Base-by-base conservation (phyloP, 2,888 invertebrate species). In the Bombylius discolor region DNA sequence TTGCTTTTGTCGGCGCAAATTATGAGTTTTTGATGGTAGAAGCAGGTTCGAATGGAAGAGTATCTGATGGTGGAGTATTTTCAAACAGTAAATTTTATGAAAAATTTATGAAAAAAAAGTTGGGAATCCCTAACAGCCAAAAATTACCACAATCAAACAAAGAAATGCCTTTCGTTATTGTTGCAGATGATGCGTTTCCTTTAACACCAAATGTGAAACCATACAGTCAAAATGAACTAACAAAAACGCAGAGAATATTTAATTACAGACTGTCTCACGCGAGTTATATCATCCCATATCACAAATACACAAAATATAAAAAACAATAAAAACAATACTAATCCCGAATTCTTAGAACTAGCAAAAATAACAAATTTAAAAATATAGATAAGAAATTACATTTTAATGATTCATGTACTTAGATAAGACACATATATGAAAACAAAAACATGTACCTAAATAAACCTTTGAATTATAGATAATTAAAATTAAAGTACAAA, bases 251-350 rank as follows among this genome's bases (percentile, higher is more conserved):
- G 13, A 31, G 14, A 12, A 46, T 34, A 52, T 52, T 46, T 45
- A 45, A 45, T 32, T 51, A 51, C 13, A 23, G 51, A 42, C 8
- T 51, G 31, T 56, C 57, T 46, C 56, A 59, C 5, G 55, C 61
- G 14, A 51, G 62, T n/a, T n/a, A n/a, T n/a, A n/a, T n/a, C n/a
- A n/a, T n/a, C n/a, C n/a, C n/a, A n/a, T n/a, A n/a, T n/a, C n/a
- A n/a, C n/a, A n/a, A n/a, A n/a, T n/a, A n/a, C n/a, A n/a, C n/a
- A n/a, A n/a, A n/a, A n/a, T n/a, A n/a, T n/a, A n/a, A n/a, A n/a
- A n/a, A n/a, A n/a, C n/a, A n/a, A n/a, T n/a, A n/a, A n/a, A n/a
- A n/a, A n/a, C n/a, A n/a, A n/a, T n/a, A n/a, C n/a, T n/a, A n/a
- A n/a, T n/a, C n/a, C n/a, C n/a, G n/a, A n/a, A n/a, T n/a, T n/a